These are phyloP conservation scores for Trachemys scripta DNA, from an alignment of 2,113 vertebrate species.

Conservation along the genomic window DNA sequence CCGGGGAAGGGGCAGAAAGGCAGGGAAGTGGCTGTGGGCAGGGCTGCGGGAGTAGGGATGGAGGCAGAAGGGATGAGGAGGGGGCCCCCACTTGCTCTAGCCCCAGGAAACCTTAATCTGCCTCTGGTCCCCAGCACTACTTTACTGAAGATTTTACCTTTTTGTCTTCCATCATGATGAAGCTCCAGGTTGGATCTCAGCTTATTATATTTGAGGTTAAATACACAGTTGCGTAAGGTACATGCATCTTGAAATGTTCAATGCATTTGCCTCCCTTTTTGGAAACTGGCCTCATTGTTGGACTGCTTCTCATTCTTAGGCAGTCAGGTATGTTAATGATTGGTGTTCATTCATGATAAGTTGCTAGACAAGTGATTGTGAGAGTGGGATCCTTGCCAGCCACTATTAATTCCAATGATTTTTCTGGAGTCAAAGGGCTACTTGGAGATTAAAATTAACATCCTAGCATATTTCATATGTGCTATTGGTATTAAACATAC, in stretches of 20 bases:
- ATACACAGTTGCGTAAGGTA: not conserved
- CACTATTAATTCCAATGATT: no score
- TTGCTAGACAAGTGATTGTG: not conserved
- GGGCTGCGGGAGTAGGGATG: no score
- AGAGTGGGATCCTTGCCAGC: not conserved
- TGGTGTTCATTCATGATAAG: not conserved
- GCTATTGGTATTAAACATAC: no score
- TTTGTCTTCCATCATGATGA: not conserved
- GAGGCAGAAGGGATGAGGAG: no score
- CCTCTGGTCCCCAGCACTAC: not conserved
- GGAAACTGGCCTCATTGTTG: not conserved
- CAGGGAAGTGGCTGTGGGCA: no score
- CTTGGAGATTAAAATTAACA: no score
- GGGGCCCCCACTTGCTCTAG: no score
- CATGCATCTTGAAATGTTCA: not conserved
- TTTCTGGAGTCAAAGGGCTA: no score
- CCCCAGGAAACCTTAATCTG: no score
- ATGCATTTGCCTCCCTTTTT: not conserved
- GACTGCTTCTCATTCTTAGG: not conserved
- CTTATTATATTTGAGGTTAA: not conserved
- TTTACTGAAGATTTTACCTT: not conserved
- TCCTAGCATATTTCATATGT: no score
- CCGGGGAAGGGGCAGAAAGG: no score
- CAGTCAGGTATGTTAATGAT: not conserved
- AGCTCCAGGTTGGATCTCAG: not conserved